Conservation (phyloP, 2,113 vertebrate genomes). For the Xenotilapia longispinis region DNA sequence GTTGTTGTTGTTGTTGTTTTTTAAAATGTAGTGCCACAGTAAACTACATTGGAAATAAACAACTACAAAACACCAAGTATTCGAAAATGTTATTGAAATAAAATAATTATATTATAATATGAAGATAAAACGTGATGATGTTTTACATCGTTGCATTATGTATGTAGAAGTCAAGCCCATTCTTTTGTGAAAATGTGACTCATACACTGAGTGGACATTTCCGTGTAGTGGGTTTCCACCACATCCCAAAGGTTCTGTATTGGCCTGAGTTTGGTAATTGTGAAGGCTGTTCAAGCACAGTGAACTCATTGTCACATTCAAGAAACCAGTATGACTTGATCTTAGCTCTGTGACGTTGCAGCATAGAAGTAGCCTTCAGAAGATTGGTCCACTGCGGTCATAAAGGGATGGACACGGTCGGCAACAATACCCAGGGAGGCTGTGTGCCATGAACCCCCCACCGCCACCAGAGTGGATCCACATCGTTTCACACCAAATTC, state of each 20-base stretch:
- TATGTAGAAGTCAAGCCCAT: not conserved
- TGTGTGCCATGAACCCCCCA: not conserved
- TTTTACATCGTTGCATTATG: not conserved
- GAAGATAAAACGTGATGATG: not conserved
- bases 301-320: not conserved
- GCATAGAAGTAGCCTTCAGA: not conserved
- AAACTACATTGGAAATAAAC: slow-evolving; percentile 20
- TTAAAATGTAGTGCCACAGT: not conserved
- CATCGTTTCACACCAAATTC: not conserved
- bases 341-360: not conserved
- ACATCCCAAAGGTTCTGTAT: not conserved
- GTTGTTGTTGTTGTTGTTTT: not conserved
- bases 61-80: not conserved
- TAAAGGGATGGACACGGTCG: accelerated
- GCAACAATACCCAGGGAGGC: not conserved
- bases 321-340: not conserved
- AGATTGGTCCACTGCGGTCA: not conserved
- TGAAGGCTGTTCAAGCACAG: not conserved
- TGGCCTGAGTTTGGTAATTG: not conserved
- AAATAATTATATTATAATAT: not conserved
- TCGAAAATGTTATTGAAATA: not conserved
- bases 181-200: not conserved
- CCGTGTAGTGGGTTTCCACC: not conserved
- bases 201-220: not conserved
- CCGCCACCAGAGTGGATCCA: not conserved